These are phyloP conservation scores for Varroa destructor DNA, from an alignment of 1,140 invertebrate species.

Conservation along the genomic window DNA sequence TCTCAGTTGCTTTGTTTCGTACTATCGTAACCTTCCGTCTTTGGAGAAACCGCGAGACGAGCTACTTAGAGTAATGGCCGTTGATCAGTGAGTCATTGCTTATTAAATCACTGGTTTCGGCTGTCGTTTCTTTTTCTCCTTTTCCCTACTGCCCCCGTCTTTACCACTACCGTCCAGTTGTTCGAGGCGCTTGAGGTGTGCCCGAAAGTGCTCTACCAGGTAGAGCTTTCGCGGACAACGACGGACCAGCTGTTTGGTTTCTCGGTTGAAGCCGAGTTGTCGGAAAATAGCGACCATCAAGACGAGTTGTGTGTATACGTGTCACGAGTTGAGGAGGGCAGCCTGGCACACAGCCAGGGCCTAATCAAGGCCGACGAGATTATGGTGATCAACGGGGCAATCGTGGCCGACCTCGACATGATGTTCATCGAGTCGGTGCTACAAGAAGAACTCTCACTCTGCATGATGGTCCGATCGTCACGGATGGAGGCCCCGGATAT, in stretches of 20 bases:
- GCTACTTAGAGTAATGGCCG: too few species aligned
- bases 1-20: too few species aligned
- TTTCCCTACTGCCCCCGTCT: not conserved
- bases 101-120: too few species aligned
- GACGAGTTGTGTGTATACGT: slow-evolving; percentile 94
- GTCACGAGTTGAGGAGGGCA: slow-evolving; percentile 80
- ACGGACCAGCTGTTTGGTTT: slow-evolving; percentile 94
- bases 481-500: slow-evolving; percentile 80
- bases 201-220: slow-evolving; percentile 89
- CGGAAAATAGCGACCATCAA: slow-evolving; percentile 84
- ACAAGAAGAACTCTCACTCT: slow-evolving; percentile 84
- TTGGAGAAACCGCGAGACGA: too few species aligned
- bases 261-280: slow-evolving; percentile 87
- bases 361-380: slow-evolving; percentile 94
- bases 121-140: not conserved
- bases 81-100: too few species aligned
- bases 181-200: slow-evolving; percentile 91
- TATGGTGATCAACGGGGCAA: slow-evolving; percentile 93
- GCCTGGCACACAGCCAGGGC: slow-evolving; percentile 84
- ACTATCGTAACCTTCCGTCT: too few species aligned
- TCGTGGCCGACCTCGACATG: slow-evolving; percentile 95
- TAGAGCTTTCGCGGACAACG: slow-evolving; percentile 71
- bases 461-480: slow-evolving; percentile 94
- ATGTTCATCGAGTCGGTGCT: slow-evolving; percentile 92
- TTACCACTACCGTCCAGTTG: slow-evolving; percentile 52